A percentile compares a stretch with the other conserved stretches of the same genome.
Evolutionary conservation across 2,797 vertebrate species (phyloP).

Genomic region (Spinus pinus): DNA sequence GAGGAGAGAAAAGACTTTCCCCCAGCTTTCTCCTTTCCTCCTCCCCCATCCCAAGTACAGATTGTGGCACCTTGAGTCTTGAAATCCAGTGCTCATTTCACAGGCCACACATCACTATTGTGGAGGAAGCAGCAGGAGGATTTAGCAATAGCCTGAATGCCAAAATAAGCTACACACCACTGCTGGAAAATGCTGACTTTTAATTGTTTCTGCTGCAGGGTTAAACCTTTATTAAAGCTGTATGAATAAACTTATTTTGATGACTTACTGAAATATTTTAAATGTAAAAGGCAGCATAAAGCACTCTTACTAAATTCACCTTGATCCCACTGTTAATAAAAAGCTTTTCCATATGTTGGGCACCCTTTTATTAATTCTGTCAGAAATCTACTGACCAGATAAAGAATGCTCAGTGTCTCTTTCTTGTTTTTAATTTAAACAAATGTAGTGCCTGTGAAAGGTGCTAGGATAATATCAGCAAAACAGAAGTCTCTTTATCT

Average conservation of each 20-base stretch:
- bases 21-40: not conserved
- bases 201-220: constrained; percentile 39
- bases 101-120: constrained; percentile 49
- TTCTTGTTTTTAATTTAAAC: constrained; percentile 34
- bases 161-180: constrained; percentile 10
- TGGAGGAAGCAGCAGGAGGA: constrained; percentile 49
- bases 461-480: constrained; percentile 2
- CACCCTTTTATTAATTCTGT: not conserved
- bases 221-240: constrained; percentile 31
- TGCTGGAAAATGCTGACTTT: constrained; percentile 30
- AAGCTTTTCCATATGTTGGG: not conserved
- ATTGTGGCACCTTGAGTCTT: not conserved
- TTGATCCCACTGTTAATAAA: constrained; percentile 28
- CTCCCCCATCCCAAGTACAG: not conserved
- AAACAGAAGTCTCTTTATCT: constrained; percentile 39
- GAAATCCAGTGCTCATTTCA: constrained; percentile 20
- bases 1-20: not conserved
- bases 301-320: not conserved
- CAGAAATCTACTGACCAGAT: constrained; percentile 33
- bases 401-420: not conserved
- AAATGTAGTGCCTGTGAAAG: constrained; percentile 23
- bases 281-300: not conserved
- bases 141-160: constrained; percentile 27
- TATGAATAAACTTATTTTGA: constrained; percentile 25
- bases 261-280: constrained; percentile 33